phyloP scores from a whole-genome alignment of 2,888 invertebrate species.

The Pterostichus niger region DNA sequence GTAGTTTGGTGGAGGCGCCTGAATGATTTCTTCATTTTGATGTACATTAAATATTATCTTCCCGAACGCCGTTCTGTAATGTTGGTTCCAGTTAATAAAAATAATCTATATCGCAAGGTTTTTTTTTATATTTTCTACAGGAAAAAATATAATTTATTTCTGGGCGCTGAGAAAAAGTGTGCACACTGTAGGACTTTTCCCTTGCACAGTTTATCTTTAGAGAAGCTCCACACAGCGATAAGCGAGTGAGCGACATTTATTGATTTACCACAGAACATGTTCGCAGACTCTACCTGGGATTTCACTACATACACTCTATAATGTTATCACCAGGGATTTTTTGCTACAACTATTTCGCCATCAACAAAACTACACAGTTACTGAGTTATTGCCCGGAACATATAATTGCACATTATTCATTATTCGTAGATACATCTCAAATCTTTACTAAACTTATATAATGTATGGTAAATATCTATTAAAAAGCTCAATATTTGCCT shows the following conservation, averaged over 20 bases:
- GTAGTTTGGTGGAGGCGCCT: too few species aligned
- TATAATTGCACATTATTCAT: neutral
- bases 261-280: conserved; percentile 50
- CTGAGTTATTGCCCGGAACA: conserved; percentile 4
- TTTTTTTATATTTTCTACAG: conserved; percentile 3
- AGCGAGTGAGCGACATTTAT: conserved; percentile 46
- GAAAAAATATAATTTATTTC: conserved; percentile 41
- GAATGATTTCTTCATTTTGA: too few species aligned
- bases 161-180: neutral
- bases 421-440: too few species aligned
- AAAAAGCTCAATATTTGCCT: too few species aligned
- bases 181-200: neutral
- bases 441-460: too few species aligned
- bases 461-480: neutral
- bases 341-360: conserved; percentile 2
- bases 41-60: too few species aligned
- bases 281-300: conserved; percentile 44
- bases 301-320: conserved; percentile 36
- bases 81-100: too few species aligned
- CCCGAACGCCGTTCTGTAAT: too few species aligned
- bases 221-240: conserved; percentile 37
- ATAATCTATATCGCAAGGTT: neutral
- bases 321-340: conserved; percentile 24
- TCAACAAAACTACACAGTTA: conserved; percentile 8
- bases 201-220: conserved; percentile 39